phyloP scores from a whole-genome alignment of 2,113 vertebrate genomes.

The Gambusia affinis region DNA sequence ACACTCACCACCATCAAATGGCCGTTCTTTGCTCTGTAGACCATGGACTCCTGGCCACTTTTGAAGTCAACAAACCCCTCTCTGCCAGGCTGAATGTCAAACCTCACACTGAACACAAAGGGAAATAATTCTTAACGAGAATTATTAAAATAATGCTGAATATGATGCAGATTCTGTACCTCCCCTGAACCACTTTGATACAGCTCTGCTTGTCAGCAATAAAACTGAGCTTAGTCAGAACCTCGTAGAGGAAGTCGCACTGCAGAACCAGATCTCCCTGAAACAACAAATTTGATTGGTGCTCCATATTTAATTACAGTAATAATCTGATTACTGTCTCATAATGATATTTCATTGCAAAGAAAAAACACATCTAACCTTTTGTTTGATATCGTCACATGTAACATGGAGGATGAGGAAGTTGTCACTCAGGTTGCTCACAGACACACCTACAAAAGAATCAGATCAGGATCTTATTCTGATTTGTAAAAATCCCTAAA shows the following conservation, averaged over 20 bases:
- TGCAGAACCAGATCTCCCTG: conserved; percentile 91
- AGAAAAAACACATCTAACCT: conserved; percentile 70
- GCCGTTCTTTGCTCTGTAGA: conserved; percentile 92
- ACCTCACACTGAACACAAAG: conserved; percentile 82
- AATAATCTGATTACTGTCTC: background rate
- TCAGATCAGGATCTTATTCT: no score
- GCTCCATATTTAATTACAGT: background rate
- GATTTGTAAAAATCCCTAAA: no score
- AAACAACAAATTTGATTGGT: background rate
- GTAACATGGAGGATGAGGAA: conserved; percentile 89
- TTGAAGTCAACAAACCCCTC: conserved; percentile 90
- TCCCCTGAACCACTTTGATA: conserved; percentile 85
- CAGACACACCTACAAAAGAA: conserved; percentile 85
- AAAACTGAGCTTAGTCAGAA: conserved; percentile 85
- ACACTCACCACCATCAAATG: conserved; percentile 91
- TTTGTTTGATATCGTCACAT: conserved; percentile 84
- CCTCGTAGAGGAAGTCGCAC: conserved; percentile 90
- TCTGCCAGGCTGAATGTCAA: conserved; percentile 87
- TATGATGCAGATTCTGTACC: conserved; percentile 73
- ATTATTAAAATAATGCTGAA: background rate
- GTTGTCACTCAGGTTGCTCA: conserved; percentile 89
- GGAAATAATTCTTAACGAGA: background rate
- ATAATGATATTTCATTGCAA: background rate
- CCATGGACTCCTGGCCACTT: conserved; percentile 85
- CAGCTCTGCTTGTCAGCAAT: conserved; percentile 85